Percentiles rank a stretch among this genome's conserved stretches.
These are phyloP conservation scores for Onthophagus taurus DNA, from an alignment of 1,140 invertebrate species.

Conservation along the genomic window DNA sequence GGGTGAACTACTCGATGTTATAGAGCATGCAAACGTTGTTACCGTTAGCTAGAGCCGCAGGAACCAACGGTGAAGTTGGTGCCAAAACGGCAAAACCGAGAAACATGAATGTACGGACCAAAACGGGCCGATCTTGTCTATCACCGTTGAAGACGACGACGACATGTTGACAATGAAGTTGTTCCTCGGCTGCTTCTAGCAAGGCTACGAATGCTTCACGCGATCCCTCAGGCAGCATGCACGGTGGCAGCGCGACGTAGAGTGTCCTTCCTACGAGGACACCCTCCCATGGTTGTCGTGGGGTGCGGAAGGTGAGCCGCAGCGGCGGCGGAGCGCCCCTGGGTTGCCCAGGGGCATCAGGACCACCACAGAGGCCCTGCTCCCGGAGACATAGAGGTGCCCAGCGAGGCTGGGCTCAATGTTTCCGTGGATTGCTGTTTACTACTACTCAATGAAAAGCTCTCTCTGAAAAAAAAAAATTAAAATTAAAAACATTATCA, in stretches of 20 bases:
- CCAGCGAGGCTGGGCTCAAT: constrained; percentile 45
- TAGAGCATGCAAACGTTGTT: too few relatives aligned
- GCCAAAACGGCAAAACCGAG: constrained; percentile 82
- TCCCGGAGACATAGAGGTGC: constrained; percentile 85
- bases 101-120: constrained; percentile 94
- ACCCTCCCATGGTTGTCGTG: constrained; percentile 34
- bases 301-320: constrained; percentile 36
- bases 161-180: constrained; percentile 71
- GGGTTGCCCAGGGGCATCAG: constrained; percentile 72
- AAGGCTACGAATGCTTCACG: constrained; percentile 88
- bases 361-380: constrained; percentile 96
- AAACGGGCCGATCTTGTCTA: constrained; percentile 68
- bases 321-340: constrained; percentile 31
- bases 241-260: constrained; percentile 78
- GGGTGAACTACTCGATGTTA: too few relatives aligned
- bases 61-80: constrained; percentile 72
- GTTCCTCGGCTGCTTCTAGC: constrained; percentile 92
- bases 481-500: too few relatives aligned
- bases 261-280: constrained; percentile 65
- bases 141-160: constrained; percentile 51
- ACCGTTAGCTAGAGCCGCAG: too few relatives aligned
- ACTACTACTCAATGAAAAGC: constrained; percentile 39
- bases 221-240: constrained; percentile 76
- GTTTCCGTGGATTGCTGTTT: constrained; percentile 47
- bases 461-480: constrained; percentile 24